Percentiles rank a stretch among this genome's conserved stretches.
These are phyloP conservation scores for Trematomus loennbergii DNA, from an alignment of 2,113 vertebrate genomes.

Conservation along the genomic window DNA sequence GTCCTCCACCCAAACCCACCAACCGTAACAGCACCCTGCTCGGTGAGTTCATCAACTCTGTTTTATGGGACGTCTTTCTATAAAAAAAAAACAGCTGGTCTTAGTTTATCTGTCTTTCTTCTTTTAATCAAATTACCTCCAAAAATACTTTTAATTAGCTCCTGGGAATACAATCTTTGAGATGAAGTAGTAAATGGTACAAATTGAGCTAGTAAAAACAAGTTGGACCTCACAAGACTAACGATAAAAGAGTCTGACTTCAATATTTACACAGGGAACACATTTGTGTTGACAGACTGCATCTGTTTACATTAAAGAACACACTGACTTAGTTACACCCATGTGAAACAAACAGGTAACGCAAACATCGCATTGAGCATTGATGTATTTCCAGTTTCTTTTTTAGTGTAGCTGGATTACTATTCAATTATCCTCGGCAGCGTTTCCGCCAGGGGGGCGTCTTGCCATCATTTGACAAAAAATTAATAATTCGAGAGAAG, in stretches of 20 bases:
- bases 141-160: neutral
- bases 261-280: neutral
- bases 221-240: neutral
- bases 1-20: slow-evolving; percentile 92
- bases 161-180: neutral
- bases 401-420: neutral
- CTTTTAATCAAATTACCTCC: neutral
- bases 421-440: neutral
- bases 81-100: slow-evolving; percentile 4
- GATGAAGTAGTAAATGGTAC: neutral
- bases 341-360: neutral
- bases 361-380: neutral
- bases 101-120: slow-evolving; percentile 11
- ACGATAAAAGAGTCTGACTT: neutral
- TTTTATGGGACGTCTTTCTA: neutral
- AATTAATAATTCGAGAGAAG: too few relatives aligned
- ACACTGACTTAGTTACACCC: neutral
- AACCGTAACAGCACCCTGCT: slow-evolving; percentile 93
- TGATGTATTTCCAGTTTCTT: neutral
- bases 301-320: neutral
- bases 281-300: neutral
- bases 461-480: too few relatives aligned
- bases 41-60: slow-evolving; percentile 84
- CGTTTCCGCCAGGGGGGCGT: too few relatives aligned
- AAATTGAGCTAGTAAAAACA: neutral